Evolutionary conservation across 2,888 invertebrate genomes (phyloP), one percentile per base, ranked within the genome.

Genomic region (Carcina quercana): DNA sequence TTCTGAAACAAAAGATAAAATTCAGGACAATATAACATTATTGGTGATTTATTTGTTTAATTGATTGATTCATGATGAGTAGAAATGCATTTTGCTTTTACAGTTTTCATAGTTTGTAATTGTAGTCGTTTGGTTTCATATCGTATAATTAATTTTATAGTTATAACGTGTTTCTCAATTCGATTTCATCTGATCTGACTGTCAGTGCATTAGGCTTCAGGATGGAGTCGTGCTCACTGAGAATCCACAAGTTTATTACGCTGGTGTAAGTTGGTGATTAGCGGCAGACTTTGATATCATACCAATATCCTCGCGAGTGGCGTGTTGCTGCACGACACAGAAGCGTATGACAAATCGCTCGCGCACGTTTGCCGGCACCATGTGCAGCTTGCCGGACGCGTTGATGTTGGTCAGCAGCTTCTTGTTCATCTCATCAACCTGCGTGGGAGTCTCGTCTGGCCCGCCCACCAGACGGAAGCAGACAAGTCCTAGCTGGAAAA

Each of bases 321-420:
- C 95, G 65, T 95, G 91, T 66, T 96, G 95, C 2, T 96, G 91
- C 25, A 96, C 95, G 0, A 97, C 94, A 61, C 97, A 97, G 80
- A 98, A 98, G 34, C 97, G 86, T 51, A 97, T 96, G 29, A 96
- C 94, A 64, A 93, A 97, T 53, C 91, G 90, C 28, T 96, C 96
- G 57, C 94, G 92, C 12, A 97, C 91, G 25, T 89, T 90, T 0
- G 97, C 95, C 0, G 97, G 97, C 7, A 97, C 97, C 97, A 98
- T 98, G 70, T 98, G 98, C 39, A 98, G 82, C 68, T 93, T 94
- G 8, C 97, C 98, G 3, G 97, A 96, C 37, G 94, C 97, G 63
- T 98, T 98, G 50, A 98, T 95, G 44, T 89, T 89, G 37, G 95
- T 95, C 50, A 98, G 75, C 21, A 98, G 84, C 67, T 95, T 95